Evolutionary conservation across 2,797 vertebrate species (phyloP).

Genomic region (Apogon hyalosoma): DNA sequence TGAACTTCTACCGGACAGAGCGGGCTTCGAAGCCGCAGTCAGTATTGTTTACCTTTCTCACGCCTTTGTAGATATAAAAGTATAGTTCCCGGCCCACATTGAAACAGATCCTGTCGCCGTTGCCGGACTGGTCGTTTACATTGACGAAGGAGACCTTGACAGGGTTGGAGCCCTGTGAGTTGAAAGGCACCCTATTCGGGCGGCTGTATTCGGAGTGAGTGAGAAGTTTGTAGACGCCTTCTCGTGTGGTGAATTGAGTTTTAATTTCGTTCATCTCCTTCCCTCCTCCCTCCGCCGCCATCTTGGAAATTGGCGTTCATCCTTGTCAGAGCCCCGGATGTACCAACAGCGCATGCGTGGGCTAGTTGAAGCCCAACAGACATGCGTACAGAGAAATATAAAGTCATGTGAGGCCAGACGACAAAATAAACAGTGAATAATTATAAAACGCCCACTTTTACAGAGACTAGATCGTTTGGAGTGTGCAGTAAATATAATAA

Average conservation of each 20-base stretch:
- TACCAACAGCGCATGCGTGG: slow-evolving; percentile 85
- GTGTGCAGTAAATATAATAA: too few relatives aligned
- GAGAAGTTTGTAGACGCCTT: slow-evolving; percentile 99
- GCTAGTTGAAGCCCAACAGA: slow-evolving; percentile 2
- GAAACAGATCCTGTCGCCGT: slow-evolving; percentile 98
- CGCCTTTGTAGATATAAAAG: slow-evolving; percentile 99
- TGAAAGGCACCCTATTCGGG: slow-evolving; percentile 98
- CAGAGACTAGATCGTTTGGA: too few relatives aligned
- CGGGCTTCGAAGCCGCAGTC: slow-evolving; percentile 62
- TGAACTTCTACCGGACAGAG: not conserved
- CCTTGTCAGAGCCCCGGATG: slow-evolving; percentile 94
- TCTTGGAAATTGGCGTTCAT: slow-evolving; percentile 99
- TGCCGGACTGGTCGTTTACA: slow-evolving; percentile 98
- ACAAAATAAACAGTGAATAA: not conserved
- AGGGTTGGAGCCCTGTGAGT: slow-evolving; percentile 97
- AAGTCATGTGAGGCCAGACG: slow-evolving; percentile 38
- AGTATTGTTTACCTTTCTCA: slow-evolving; percentile 93
- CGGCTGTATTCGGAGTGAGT: slow-evolving; percentile 98
- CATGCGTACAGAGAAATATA: slow-evolving; percentile 33
- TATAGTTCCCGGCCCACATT: slow-evolving; percentile 99
- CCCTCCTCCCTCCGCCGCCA: slow-evolving; percentile 99
- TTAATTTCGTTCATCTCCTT: slow-evolving; percentile 99
- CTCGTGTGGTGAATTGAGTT: slow-evolving; percentile 98
- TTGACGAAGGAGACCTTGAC: slow-evolving; percentile 99
- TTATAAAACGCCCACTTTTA: too few relatives aligned